Conservation (phyloP, 1,140 invertebrate genomes). For the Brachionus koreanus region DNA sequence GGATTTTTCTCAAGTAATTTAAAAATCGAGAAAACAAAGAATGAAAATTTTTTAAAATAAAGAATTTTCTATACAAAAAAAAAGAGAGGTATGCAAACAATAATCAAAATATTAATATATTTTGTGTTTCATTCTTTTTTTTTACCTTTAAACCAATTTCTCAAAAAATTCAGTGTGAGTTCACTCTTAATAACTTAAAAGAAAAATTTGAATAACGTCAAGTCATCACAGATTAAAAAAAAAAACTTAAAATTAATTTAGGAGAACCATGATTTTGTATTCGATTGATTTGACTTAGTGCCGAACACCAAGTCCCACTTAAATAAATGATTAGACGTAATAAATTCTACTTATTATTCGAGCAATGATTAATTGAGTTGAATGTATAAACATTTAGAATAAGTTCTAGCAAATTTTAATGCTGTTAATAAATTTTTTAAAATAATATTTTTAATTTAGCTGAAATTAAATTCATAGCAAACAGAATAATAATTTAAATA, state of each 20-base stretch:
- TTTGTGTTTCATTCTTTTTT: neutral
- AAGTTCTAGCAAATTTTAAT: neutral
- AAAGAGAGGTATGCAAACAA: conserved; percentile 13
- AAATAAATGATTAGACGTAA: neutral
- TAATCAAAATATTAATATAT: neutral
- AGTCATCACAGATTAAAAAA: neutral
- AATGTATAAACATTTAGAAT: neutral
- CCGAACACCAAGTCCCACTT: neutral
- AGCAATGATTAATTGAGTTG: neutral
- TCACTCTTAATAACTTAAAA: neutral
- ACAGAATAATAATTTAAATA: neutral
- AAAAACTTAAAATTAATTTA: neutral
- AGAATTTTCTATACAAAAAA: conserved; percentile 15
- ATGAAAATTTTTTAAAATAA: neutral
- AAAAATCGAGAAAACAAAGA: neutral
- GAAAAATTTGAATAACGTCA: neutral
- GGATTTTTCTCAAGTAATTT: neutral
- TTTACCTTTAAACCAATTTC: neutral
- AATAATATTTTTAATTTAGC: neutral
- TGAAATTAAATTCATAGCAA: neutral
- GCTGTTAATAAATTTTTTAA: neutral
- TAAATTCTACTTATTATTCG: neutral
- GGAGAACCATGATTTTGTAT: neutral
- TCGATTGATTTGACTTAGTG: neutral
- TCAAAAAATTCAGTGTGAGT: neutral